Base-by-base conservation (phyloP, 2,888 invertebrate species). In the Cantharis rufa region DNA sequence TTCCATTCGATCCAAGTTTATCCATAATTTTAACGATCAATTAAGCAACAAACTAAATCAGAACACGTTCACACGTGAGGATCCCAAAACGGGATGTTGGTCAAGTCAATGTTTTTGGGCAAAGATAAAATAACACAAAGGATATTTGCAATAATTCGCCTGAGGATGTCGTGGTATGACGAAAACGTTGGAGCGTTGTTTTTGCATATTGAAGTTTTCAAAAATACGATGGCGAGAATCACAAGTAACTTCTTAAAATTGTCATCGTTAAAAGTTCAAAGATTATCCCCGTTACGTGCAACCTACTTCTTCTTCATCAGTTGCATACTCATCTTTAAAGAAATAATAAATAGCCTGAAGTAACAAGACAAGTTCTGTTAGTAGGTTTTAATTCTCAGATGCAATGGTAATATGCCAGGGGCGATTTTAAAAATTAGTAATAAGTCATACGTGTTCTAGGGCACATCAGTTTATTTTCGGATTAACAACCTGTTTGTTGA, bases 311-410 rank as follows among this genome's bases (percentile, higher is more conserved):
- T 24, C 69, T 63, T 18, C 69, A 77, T 27, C 68, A 48, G 62
- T 75, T 62, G 63, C 72, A 75, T 75, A 32, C 78, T 75, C 75
- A 72, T 78, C 78, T 75, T 69, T 68, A 32, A 77, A 79, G 80
- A 81, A 80, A 78, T 78, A 71, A 80, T 72, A 70, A 71, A 74
- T 69, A 32, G 62, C 70, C 64, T 7, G 2, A 13, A 71, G 72
- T 64, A 62, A 70, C n/a, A 72, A 69, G 69, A 76, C 73, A 69
- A 75, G 75, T 71, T 75, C 27, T 75, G 69, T 69, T 75, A 27
- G 15, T 74, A 16, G 74, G 15, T 62, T 74, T 74, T 62, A 69
- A 27, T 24, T 66, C 15, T 71, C 61, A 32, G 15, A 15, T 68
- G 18, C 73, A 62, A 62, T 73, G 18, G 24, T 10, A 15, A 11